Evolutionary conservation across 2,888 invertebrate species (phyloP).

Genomic region (Hoplodrina ambigua): DNA sequence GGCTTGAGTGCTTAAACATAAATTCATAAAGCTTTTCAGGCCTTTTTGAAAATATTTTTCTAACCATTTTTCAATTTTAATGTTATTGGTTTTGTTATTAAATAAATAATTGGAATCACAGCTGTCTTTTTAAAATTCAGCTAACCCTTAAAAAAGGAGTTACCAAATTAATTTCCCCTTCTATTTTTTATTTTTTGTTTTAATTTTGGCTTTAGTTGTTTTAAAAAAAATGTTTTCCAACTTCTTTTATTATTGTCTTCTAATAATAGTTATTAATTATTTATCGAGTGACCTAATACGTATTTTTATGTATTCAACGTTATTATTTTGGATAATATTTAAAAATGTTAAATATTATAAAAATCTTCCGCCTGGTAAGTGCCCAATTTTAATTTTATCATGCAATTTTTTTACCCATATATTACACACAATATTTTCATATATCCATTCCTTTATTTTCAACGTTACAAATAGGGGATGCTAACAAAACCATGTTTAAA

Average conservation of each 20-base stretch:
- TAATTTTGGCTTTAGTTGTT: background rate
- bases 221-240: slow-evolving; percentile 27
- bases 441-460: no score
- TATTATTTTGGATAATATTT: slow-evolving; percentile 43
- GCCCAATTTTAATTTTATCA: background rate
- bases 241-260: slow-evolving; percentile 24
- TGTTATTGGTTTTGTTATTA: no score
- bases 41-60: background rate
- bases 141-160: background rate
- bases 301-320: slow-evolving; percentile 34
- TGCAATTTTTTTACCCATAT: background rate
- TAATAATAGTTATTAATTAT: slow-evolving; percentile 16
- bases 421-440: no score
- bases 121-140: background rate
- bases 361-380: slow-evolving; percentile 68
- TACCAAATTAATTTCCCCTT: background rate
- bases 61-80: no score
- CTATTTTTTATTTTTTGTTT: background rate
- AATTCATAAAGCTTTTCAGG: background rate
- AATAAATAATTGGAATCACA: background rate
- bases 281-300: slow-evolving; percentile 33
- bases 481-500: no score
- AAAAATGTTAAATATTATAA: slow-evolving; percentile 49
- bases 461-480: no score
- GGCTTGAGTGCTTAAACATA: background rate